Evolutionary conservation across 2,113 vertebrate species (phyloP), one percentile per base, ranked within the genome.

Genomic region (Callipepla squamata): DNA sequence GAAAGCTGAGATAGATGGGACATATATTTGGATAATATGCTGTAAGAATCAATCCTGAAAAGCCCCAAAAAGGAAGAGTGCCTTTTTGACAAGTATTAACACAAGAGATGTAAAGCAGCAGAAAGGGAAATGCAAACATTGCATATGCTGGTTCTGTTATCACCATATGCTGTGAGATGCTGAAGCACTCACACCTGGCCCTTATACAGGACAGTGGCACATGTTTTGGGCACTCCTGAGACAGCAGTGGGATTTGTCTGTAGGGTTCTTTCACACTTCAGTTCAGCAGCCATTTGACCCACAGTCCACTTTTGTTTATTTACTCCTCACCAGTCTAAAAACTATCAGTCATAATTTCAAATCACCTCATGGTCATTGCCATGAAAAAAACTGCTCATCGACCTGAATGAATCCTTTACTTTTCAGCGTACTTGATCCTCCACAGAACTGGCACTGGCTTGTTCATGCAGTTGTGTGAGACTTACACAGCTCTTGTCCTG

Each of bases 151-250:
- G 26, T 40, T 3, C 50, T 6, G 15, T 40, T 34, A 57, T 25
- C 25, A 6, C 17, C 13, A 19, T 6, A 21, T 44, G 13, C 30
- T 74, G 2, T 32, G 50, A 23, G 66, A 38, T 42, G 25, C 38
- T 48, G 11, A 69, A 14, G 34, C 40, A 61, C 55, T 45, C 19
- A 42, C 77, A 21, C 36, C 14, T 58, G 32, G 23, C 11, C 20
- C 61, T 55, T 78, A 40, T 55, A 7, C 14, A 8, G 3, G 18
- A 38, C 25, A 26, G 47, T 26, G 6, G 7, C 40, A 34, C 20
- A 5, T 50, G 57, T 16, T 53, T 67, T 21, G 45, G 0, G 20
- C 0, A 0, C 42, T 81, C 36, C 28, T 19, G 38, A 70, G 38
- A 32, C 4, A 76, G 6, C 3, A 34, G n/a, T 22, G 15, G 7